Conservation (phyloP, 2,797 vertebrate species). For the Cichlasoma orientale region DNA sequence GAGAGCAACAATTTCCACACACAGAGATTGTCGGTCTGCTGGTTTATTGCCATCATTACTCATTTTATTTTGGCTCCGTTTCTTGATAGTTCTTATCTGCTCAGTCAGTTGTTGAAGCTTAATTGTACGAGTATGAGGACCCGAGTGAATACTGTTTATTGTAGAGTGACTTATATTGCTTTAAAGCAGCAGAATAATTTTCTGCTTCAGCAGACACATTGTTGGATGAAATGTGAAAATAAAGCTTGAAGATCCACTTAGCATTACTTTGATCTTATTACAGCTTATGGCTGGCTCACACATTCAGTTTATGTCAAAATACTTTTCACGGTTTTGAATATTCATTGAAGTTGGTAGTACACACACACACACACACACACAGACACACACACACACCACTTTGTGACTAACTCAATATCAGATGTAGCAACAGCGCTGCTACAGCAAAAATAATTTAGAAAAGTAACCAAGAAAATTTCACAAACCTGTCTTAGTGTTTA, state of each 20-base stretch:
- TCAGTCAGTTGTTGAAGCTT: slow-evolving; percentile 65
- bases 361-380: background rate
- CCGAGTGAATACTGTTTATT: slow-evolving; percentile 71
- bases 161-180: slow-evolving; percentile 75
- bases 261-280: slow-evolving; percentile 84
- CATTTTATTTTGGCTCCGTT: slow-evolving; percentile 45
- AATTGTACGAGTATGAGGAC: slow-evolving; percentile 61
- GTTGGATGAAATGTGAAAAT: slow-evolving; percentile 77
- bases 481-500: slow-evolving; percentile 36
- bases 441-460: background rate
- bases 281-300: slow-evolving; percentile 70
- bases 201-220: slow-evolving; percentile 75
- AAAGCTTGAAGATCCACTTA: slow-evolving; percentile 83
- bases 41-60: slow-evolving; percentile 49
- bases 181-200: slow-evolving; percentile 80
- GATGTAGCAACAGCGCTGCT: slow-evolving; percentile 31
- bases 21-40: slow-evolving; percentile 20
- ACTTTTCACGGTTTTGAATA: slow-evolving; percentile 76
- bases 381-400: background rate
- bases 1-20: slow-evolving; percentile 23
- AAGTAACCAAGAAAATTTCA: slow-evolving; percentile 26
- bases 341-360: slow-evolving; percentile 66
- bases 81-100: slow-evolving; percentile 66
- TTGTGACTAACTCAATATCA: slow-evolving; percentile 54
- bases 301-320: slow-evolving; percentile 77